Conservation (phyloP, 2,888 invertebrate species). For the Escarpia spicata region DNA sequence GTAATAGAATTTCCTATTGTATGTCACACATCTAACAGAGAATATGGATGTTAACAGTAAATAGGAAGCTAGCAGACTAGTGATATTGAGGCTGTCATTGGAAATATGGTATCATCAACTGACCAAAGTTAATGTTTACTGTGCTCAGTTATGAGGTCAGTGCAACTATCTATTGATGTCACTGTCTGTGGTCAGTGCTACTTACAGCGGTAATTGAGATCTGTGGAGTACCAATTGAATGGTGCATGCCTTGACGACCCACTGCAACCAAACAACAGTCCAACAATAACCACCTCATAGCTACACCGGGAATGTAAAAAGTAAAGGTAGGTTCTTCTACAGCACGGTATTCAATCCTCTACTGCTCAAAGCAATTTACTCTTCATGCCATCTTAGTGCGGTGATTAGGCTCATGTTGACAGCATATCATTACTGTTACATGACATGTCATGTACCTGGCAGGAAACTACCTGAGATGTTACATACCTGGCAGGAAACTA, state of each 20-base stretch:
- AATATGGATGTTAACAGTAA: neutral
- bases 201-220: constrained; percentile 53
- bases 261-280: constrained; percentile 43
- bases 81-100: neutral
- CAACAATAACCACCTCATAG: neutral
- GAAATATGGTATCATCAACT: neutral
- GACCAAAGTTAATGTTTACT: neutral
- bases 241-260: constrained; percentile 47
- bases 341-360: no score
- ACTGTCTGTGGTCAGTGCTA: constrained; percentile 23
- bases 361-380: neutral
- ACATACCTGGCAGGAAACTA: no score
- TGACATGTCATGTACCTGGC: constrained; percentile 23
- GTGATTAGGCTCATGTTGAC: neutral
- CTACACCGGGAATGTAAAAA: neutral
- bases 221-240: constrained; percentile 53
- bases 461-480: constrained; percentile 43
- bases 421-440: neutral
- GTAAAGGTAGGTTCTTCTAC: no score
- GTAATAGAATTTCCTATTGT: neutral
- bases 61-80: neutral
- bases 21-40: neutral
- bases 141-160: neutral
- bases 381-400: neutral
- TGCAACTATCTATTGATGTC: neutral